phyloP scores from a whole-genome alignment of 2,797 vertebrate species.

The Epinephelus coioides region DNA sequence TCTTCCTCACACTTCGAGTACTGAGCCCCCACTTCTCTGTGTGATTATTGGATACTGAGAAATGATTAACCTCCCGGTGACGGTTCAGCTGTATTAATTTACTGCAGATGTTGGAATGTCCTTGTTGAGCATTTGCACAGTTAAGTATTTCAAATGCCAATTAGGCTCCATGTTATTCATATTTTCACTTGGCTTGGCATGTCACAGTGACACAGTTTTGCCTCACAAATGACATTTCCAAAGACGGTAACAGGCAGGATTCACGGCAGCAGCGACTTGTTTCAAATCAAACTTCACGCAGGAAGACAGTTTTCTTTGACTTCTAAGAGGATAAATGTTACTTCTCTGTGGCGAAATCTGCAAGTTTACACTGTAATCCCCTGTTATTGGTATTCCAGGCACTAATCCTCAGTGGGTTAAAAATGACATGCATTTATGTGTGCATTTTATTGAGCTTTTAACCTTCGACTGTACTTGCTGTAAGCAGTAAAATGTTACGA shows the following conservation, averaged over 20 bases:
- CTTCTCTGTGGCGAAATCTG: neutral
- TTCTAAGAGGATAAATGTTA: neutral
- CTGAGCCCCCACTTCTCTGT: neutral
- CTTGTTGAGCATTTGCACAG: slow-evolving; percentile 2
- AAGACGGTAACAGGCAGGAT: neutral
- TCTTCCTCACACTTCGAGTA: neutral
- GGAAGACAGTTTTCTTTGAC: neutral
- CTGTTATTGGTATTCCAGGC: neutral
- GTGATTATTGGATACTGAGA: slow-evolving; percentile 46
- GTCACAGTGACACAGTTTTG: neutral
- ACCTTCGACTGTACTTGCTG: no score
- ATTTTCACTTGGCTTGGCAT: neutral
- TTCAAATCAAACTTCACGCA: neutral
- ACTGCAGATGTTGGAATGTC: slow-evolving; percentile 16
- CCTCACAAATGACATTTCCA: neutral
- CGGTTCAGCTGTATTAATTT: slow-evolving; percentile 44
- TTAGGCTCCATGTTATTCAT: slow-evolving; percentile 1
- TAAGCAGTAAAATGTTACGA: no score
- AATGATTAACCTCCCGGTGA: slow-evolving; percentile 43
- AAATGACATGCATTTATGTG: neutral
- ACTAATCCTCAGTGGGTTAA: slow-evolving; percentile 3
- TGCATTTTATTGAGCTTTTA: no score
- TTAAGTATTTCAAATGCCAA: slow-evolving; percentile 13
- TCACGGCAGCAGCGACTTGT: neutral
- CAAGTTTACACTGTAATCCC: neutral